Base-by-base conservation (phyloP, 2,113 vertebrate genomes). In the Rallus limicola region DNA sequence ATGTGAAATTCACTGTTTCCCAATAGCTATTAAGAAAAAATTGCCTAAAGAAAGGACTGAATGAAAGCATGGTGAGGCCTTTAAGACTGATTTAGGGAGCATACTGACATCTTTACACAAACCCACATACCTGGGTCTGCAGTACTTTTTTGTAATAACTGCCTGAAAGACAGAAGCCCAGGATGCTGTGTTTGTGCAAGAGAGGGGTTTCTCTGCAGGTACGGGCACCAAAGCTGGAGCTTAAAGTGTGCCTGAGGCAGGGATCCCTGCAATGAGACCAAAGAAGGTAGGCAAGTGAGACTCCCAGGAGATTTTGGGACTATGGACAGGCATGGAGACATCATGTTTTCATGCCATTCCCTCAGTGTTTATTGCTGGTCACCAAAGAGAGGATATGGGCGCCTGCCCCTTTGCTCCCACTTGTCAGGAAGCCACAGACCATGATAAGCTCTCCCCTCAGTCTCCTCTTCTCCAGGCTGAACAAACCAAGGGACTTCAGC, bases 211-310 rank as follows among this genome's bases (percentile, higher is more conserved):
- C 53, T 79, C 65, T 62, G 14, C 56, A 28, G 19, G 34, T 55
- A 52, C 1, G 2, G 31, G 15, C 13, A 28, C 42, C 0, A 3
- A 48, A 72, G 29, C 0, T 0, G 0, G 29, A 68, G 3, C 23
- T 67, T 10, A 10, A 0, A 0, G 2, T 20, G 62, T 74, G 13
- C 34, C 44, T 53, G 31, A 63, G 29, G 15, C 17, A 29, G 34
- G 48, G 29, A 91, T 4, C 29, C 7, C 10, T 74, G 11, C 14
- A 1, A 2, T 13, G 55, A 42, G 29, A 63, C 6, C 0, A 0
- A n/a, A 52, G 38, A 14, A 59, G 59, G 25, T 0, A 2, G 55
- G 28, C 0, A 0, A 17, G 15, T 33, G 17, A 42, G 15, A 38
- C 6, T 71, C 48, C 16, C 13, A 55, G 55, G 15, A 79, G 26